These are phyloP conservation scores for Ceratotherium simum DNA, from an alignment of 2,113 vertebrate genomes.

Conservation along the genomic window DNA sequence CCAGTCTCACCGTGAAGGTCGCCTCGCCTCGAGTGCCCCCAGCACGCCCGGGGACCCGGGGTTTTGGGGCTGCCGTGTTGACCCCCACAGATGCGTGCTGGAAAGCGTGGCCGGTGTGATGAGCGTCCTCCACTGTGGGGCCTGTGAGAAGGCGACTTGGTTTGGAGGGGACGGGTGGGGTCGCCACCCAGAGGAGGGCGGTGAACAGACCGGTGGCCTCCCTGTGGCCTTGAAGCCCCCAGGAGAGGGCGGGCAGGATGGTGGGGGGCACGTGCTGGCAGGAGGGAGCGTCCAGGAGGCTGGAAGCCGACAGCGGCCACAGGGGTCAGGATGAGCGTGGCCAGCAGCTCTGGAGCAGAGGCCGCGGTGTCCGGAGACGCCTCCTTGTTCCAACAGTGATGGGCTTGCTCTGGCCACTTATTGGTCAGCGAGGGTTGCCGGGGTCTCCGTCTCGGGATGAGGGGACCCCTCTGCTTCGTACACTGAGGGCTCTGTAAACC, in stretches of 20 bases:
- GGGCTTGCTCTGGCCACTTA: too few relatives aligned
- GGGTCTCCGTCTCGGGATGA: fast-evolving
- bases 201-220: neutral
- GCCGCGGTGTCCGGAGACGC: too few relatives aligned
- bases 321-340: neutral
- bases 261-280: neutral
- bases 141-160: too few relatives aligned
- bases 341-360: too few relatives aligned
- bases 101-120: too few relatives aligned
- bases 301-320: neutral
- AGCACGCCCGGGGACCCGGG: neutral
- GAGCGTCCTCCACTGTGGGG: too few relatives aligned
- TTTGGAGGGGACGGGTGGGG: too few relatives aligned
- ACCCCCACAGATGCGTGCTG: too few relatives aligned
- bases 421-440: fast-evolving
- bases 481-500: too few relatives aligned
- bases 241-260: neutral
- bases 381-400: fast-evolving
- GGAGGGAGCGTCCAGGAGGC: too few relatives aligned
- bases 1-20: neutral
- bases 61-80: neutral
- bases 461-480: neutral
- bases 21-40: too few relatives aligned
- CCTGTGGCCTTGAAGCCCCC: neutral
- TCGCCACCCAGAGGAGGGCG: too few relatives aligned